phyloP scores from a whole-genome alignment of 2,888 invertebrate species.

The Drepana falcataria region DNA sequence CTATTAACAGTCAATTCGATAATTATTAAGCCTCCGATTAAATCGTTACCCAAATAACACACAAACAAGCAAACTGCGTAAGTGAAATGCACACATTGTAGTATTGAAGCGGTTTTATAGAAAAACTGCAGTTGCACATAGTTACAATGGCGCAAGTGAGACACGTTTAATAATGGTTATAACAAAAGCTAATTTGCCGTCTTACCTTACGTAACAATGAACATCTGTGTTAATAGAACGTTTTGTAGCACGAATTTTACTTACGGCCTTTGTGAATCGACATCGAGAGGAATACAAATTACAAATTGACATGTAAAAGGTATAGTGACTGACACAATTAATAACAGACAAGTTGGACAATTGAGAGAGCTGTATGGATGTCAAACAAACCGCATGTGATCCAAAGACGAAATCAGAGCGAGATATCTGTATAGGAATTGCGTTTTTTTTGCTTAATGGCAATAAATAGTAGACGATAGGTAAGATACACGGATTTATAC shows the following conservation, averaged over 20 bases:
- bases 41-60: not conserved
- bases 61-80: not conserved
- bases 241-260: constrained; percentile 34
- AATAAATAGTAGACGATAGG: too few relatives aligned
- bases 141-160: constrained; percentile 29
- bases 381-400: too few relatives aligned
- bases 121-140: constrained; percentile 16
- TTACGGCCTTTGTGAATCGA: constrained; percentile 1
- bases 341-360: too few relatives aligned
- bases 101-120: constrained; percentile 1
- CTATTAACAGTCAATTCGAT: too few relatives aligned
- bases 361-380: too few relatives aligned
- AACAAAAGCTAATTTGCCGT: constrained; percentile 53
- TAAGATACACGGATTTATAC: too few relatives aligned
- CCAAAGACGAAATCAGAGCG: too few relatives aligned
- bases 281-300: not conserved
- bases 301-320: too few relatives aligned
- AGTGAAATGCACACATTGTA: not conserved
- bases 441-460: too few relatives aligned
- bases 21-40: too few relatives aligned
- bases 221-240: constrained; percentile 69
- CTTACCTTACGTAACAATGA: constrained; percentile 57
- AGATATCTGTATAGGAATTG: too few relatives aligned
- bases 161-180: constrained; percentile 33
- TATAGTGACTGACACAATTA: too few relatives aligned